Evolutionary conservation across 2,113 vertebrate genomes (phyloP), one percentile per base, ranked within the genome.

Genomic region (Eurypyga helias): DNA sequence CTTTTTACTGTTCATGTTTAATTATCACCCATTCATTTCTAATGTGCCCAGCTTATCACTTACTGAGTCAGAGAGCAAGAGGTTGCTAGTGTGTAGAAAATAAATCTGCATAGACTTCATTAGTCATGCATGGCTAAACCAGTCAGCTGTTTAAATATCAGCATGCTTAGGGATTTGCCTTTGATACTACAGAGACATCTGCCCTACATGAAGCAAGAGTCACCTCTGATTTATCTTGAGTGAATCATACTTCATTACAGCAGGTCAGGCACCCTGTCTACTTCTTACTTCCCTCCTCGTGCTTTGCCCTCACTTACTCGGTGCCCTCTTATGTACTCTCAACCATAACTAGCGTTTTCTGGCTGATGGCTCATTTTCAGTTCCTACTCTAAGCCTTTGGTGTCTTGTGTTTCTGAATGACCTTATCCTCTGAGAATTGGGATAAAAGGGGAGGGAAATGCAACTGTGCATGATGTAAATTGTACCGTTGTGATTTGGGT

Each of bases 51-150:
- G 82, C 77, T 97, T 90, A 97, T 96, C 94, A 91, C 64, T 97
- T 84, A 97, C 61, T 97, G 91, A 96, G 90, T 86, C 83, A 73
- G 82, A 96, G 82, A 90, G 89, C 61, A 96, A 96, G 86, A 97
- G 90, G 64, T 95, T 97, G 49, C 62, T 97, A 90, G 90, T 91
- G 91, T 91, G 80, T 64, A 89, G 76, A 95, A 97, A 91, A 95
- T 96, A 97, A 97, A 97, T 97, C 96, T 98, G 54, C 89, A 70
- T 55, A 75, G 97, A 83, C 95, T 95, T 98, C 81, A 83, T 98
- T 97, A 98, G 93, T 96, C 64, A 95, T 90, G 93, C 80, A 36
- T 80, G 96, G 90, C 82, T 95, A 90, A 92, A 91, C n/a, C 77
- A 94, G 83, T 96, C 92, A 91, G 83, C 91, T 95, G 87, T 80